These are phyloP conservation scores for Paguma larvata DNA, from an alignment of 2,797 vertebrate species.

Conservation along the genomic window DNA sequence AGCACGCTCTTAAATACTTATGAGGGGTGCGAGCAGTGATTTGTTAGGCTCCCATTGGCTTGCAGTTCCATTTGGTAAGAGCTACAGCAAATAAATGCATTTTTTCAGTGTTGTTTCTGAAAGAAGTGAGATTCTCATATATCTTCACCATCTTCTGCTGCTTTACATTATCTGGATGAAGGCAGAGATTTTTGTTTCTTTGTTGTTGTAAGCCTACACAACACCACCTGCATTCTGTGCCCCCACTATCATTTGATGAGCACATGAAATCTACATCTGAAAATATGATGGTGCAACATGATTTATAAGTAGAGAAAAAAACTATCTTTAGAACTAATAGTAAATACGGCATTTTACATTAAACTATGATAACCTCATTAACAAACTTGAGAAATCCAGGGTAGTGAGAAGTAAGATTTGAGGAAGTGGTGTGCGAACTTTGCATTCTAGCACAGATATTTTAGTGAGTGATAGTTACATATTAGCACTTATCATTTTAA, in stretches of 20 bases:
- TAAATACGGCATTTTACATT: not conserved
- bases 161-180: not conserved
- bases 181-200: not conserved
- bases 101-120: not conserved
- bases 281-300: not conserved
- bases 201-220: not conserved
- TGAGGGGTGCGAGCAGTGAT: not conserved
- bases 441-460: not conserved
- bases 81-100: not conserved
- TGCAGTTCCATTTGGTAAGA: not conserved
- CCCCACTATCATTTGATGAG: not conserved
- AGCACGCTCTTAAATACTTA: not conserved
- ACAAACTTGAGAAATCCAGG: not conserved
- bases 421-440: not conserved
- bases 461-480: not conserved
- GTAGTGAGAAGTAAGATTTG: not conserved
- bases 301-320: slow-evolving; percentile 31
- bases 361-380: slow-evolving; percentile 6
- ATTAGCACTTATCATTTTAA: not conserved
- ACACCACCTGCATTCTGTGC: not conserved
- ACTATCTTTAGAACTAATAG: not conserved
- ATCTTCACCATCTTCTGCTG: not conserved
- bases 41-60: not conserved
- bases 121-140: not conserved
- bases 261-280: not conserved